phyloP scores from a whole-genome alignment of 2,113 vertebrate genomes.

The Chunga burmeisteri region DNA sequence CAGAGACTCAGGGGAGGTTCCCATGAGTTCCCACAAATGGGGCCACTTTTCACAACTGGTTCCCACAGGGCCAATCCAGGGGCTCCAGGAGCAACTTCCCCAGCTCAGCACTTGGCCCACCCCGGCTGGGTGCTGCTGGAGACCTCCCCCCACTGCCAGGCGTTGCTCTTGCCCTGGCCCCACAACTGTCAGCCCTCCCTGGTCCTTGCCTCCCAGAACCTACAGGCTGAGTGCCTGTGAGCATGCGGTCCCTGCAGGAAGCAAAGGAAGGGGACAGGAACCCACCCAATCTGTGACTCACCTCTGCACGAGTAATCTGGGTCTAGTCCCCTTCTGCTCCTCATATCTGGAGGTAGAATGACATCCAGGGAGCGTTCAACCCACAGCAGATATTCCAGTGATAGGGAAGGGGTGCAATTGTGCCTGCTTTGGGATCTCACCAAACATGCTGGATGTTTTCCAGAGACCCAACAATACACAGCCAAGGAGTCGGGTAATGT shows the following conservation, averaged over 20 bases:
- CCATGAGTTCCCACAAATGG: not conserved
- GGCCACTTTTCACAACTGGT: not conserved
- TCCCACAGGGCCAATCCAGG: fast-evolving
- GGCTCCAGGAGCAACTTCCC: not conserved
- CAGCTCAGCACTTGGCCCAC: not conserved
- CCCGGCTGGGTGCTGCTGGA: not conserved
- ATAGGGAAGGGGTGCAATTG: not conserved
- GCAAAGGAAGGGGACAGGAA: not conserved
- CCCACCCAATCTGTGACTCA: too few relatives aligned
- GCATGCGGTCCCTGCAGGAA: not conserved
- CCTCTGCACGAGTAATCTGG: not conserved
- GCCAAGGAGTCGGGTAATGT: fast-evolving
- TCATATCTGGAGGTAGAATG: not conserved
- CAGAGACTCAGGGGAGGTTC: not conserved
- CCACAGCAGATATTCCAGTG: not conserved
- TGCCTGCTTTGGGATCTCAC: not conserved
- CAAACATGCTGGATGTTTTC: not conserved
- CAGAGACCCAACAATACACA: not conserved
- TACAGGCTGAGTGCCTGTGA: not conserved
- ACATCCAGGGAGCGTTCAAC: not conserved
- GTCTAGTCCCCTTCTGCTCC: not conserved
- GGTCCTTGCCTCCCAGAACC: not conserved
- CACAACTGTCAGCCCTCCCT: not conserved
- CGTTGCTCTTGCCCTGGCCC: not conserved
- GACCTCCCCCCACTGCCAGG: not conserved